Evolutionary conservation across 2,888 invertebrate genomes (phyloP).

Genomic region (Alcis repandata): DNA sequence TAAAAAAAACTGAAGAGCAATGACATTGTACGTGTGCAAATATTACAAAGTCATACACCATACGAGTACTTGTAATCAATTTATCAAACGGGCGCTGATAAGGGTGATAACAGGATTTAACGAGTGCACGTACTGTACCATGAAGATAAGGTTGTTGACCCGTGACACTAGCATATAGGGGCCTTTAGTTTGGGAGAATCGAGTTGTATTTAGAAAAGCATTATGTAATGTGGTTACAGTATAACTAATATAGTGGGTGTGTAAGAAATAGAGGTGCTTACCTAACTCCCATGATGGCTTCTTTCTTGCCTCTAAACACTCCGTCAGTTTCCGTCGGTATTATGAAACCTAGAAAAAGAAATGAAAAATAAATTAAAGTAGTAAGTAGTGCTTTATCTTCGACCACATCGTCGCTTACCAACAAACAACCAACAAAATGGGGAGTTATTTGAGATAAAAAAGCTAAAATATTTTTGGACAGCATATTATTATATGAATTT

Average conservation of each 20-base stretch:
- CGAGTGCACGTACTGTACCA: not conserved
- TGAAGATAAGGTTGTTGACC: constrained; percentile 15
- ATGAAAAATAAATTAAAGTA: not conserved
- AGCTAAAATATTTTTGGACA: too few species aligned
- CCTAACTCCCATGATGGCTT: constrained; percentile 91
- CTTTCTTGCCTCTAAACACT: constrained; percentile 89
- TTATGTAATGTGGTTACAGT: too few species aligned
- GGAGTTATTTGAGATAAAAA: too few species aligned
- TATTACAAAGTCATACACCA: not conserved
- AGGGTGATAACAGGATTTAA: constrained; percentile 4
- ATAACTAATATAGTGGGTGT: not conserved
- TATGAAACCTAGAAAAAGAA: constrained; percentile 87
- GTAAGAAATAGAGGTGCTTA: constrained; percentile 50
- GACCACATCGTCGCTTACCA: too few species aligned
- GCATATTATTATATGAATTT: too few species aligned
- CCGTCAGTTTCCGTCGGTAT: constrained; percentile 88
- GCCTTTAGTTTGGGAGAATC: too few species aligned
- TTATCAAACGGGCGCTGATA: constrained; percentile 21
- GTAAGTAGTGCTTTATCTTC: too few species aligned
- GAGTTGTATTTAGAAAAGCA: too few species aligned
- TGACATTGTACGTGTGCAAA: constrained; percentile 14
- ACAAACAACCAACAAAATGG: too few species aligned
- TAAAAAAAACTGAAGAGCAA: constrained; percentile 1
- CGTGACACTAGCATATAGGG: not conserved
- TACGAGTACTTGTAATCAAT: constrained; percentile 14